These are phyloP conservation scores for Brenthis daphne DNA, from an alignment of 2,888 invertebrate genomes.

Conservation along the genomic window DNA sequence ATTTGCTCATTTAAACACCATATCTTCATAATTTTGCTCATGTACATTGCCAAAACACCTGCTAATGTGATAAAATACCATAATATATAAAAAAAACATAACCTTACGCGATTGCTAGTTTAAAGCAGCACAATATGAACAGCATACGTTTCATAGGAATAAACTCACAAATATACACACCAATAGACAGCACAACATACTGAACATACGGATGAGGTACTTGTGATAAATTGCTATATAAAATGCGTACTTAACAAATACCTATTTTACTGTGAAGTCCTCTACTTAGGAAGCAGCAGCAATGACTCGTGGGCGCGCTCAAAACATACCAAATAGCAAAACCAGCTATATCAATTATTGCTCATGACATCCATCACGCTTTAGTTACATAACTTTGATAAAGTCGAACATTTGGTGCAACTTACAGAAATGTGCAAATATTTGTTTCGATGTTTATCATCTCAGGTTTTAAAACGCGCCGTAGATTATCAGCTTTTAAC, in stretches of 20 bases:
- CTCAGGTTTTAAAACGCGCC: conserved; percentile 2
- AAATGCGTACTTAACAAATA: conserved; percentile 15
- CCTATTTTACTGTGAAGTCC: conserved; percentile 15
- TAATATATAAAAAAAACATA: conserved; percentile 2
- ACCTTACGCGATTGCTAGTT: conserved; percentile 2
- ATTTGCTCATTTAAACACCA: not conserved
- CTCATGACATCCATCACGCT: not conserved
- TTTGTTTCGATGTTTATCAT: not conserved
- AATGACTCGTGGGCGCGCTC: not conserved
- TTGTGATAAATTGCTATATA: not conserved
- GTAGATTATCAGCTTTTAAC: conserved; percentile 11
- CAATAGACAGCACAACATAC: conserved; percentile 6
- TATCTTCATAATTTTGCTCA: not conserved
- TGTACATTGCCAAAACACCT: not conserved
- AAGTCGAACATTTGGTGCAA: not conserved
- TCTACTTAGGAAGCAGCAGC: conserved; percentile 22
- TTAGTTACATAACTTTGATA: not conserved
- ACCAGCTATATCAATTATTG: no score
- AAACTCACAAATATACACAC: conserved; percentile 10
- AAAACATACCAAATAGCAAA: no score
- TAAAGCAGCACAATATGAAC: conserved; percentile 3
- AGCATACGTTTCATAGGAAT: conserved; percentile 7
- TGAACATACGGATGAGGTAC: conserved; percentile 1
- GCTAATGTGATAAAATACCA: conserved; percentile 1
- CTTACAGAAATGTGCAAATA: conserved; percentile 3